phyloP scores from a whole-genome alignment of 1,140 invertebrate species.

The Cheumatopsyche charites region DNA sequence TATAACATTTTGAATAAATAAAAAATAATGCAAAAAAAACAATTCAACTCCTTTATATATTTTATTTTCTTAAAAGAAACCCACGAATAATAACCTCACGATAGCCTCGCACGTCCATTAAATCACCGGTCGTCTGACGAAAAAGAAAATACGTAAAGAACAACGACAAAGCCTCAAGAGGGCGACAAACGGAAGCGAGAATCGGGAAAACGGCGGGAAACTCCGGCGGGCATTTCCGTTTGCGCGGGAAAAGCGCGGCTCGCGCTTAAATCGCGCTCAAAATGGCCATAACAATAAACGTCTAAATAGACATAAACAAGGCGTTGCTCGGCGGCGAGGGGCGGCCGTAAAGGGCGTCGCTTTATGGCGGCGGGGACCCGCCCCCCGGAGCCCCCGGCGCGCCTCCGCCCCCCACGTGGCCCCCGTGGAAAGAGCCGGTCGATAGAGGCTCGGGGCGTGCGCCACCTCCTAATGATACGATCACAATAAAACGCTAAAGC shows the following conservation, averaged over 20 bases:
- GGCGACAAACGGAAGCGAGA: too few species aligned
- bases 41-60: too few species aligned
- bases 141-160: too few species aligned
- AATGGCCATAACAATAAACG: constrained; percentile 52
- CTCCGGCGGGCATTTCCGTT: not conserved
- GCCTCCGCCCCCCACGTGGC: not conserved
- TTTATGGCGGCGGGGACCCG: constrained; percentile 48
- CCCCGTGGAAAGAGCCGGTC: constrained; percentile 11
- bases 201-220: too few species aligned
- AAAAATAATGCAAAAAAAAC: too few species aligned
- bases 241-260: not conserved
- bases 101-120: too few species aligned
- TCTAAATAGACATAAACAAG: constrained; percentile 57
- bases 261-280: constrained; percentile 39
- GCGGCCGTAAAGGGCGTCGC: constrained; percentile 51
- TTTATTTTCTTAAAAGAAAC: too few species aligned
- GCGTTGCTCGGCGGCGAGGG: constrained; percentile 50
- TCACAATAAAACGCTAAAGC: constrained; percentile 22
- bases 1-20: too few species aligned
- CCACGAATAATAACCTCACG: too few species aligned
- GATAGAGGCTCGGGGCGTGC: constrained; percentile 5
- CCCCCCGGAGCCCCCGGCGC: not conserved
- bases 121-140: too few species aligned
- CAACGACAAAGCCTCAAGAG: too few species aligned
- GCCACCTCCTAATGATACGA: constrained; percentile 23